Evolutionary conservation across 2,113 vertebrate genomes (phyloP).

Genomic region (Ranitomeya imitator): DNA sequence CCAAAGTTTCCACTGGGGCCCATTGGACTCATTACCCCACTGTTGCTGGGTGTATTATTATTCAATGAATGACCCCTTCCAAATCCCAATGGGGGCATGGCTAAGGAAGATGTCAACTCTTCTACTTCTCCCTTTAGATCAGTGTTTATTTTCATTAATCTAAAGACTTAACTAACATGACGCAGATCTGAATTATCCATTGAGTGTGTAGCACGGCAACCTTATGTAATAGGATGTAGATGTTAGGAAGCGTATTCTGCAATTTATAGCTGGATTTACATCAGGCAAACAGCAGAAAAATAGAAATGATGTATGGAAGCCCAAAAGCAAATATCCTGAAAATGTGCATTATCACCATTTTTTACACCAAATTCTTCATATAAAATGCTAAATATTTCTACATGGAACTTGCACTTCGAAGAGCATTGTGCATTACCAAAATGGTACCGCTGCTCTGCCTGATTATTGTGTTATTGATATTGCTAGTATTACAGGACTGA

Average conservation of each 20-base stretch:
- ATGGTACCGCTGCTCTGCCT: background rate
- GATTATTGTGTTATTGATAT: background rate
- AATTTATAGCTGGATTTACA: background rate
- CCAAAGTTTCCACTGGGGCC: too few species aligned
- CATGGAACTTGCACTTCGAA: background rate
- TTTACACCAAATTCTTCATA: background rate
- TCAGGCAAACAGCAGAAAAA: background rate
- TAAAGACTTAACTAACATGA: background rate
- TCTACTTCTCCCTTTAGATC: background rate
- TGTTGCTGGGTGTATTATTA: too few species aligned
- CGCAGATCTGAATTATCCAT: background rate
- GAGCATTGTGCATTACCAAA: background rate
- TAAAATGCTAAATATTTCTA: background rate
- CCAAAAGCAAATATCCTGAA: too few species aligned
- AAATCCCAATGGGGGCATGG: too few species aligned
- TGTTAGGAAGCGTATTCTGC: background rate
- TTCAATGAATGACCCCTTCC: too few species aligned
- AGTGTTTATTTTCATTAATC: background rate
- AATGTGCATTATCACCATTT: too few species aligned
- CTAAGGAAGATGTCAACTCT: background rate
- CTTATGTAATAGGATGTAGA: background rate
- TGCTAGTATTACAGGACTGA: background rate
- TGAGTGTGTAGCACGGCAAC: background rate
- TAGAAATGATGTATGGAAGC: too few species aligned
- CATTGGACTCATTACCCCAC: too few species aligned